phyloP scores from a whole-genome alignment of 2,113 vertebrate genomes.

The Elaphurus davidianus region DNA sequence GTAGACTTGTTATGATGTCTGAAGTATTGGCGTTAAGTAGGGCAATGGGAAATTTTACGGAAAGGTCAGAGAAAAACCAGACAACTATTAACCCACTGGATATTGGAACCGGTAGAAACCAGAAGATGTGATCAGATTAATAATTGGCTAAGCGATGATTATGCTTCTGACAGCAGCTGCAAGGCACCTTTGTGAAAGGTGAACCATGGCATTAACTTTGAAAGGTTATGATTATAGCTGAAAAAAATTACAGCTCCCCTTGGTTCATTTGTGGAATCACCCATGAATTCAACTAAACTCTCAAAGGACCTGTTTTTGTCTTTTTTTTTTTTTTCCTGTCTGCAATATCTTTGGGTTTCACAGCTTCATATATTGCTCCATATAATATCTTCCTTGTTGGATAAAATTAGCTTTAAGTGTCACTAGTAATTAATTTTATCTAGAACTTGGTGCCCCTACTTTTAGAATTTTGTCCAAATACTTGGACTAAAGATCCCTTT shows the following conservation, averaged over 20 bases:
- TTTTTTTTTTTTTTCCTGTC: not conserved
- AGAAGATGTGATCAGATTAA: not conserved
- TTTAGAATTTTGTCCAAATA: not conserved
- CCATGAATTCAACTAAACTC: not conserved
- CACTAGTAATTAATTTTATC: not conserved
- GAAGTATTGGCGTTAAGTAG: not conserved
- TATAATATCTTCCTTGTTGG: not conserved
- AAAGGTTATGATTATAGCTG: conserved; percentile 48
- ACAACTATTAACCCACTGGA: not conserved
- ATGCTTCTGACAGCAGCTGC: not conserved
- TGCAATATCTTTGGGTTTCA: not conserved
- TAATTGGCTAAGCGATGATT: not conserved
- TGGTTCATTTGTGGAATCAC: not conserved
- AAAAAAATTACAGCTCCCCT: not conserved
- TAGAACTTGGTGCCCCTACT: not conserved
- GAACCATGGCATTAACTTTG: conserved; percentile 35
- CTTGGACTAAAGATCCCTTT: not conserved
- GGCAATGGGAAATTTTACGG: not conserved
- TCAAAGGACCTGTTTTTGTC: not conserved
- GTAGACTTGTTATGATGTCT: not conserved
- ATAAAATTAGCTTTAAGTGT: not conserved
- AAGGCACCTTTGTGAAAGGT: conserved; percentile 17
- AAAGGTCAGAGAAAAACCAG: not conserved
- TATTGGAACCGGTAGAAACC: not conserved
- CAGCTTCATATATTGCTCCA: not conserved